Evolutionary conservation across 2,113 vertebrate species (phyloP).

Genomic region (Cynocephalus volans): DNA sequence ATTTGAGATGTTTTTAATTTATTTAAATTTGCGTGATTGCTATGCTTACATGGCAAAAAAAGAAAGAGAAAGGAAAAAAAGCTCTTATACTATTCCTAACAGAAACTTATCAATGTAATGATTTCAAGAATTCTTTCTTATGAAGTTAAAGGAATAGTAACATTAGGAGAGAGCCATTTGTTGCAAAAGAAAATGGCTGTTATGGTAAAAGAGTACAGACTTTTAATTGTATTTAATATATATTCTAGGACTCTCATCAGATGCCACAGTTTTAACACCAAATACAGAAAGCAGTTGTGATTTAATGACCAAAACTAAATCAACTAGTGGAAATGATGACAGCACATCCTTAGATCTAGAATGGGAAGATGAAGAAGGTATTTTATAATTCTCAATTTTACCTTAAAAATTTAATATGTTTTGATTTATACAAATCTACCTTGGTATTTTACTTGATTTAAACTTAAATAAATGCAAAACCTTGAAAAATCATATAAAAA

Average conservation of each 20-base stretch:
- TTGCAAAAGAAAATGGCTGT: background rate
- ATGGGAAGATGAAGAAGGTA: slow-evolving; percentile 99
- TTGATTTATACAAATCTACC: background rate
- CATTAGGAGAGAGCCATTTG: background rate
- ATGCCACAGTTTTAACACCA: slow-evolving; percentile 95
- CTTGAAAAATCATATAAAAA: slow-evolving; percentile 56
- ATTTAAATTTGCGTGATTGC: slow-evolving; percentile 17
- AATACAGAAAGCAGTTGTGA: slow-evolving; percentile 98
- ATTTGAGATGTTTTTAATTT: slow-evolving; percentile 20
- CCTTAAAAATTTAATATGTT: background rate
- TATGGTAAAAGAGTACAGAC: background rate
- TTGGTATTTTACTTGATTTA: slow-evolving; percentile 24
- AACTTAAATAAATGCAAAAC: slow-evolving; percentile 3
- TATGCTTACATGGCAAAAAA: background rate
- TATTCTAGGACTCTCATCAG: slow-evolving; percentile 93
- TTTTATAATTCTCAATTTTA: background rate
- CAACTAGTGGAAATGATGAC: slow-evolving; percentile 95
- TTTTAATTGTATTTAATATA: background rate
- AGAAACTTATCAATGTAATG: background rate
- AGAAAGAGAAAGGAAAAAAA: too few species aligned
- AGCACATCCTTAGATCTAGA: slow-evolving; percentile 97
- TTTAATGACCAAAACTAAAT: slow-evolving; percentile 97
- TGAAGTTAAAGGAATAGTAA: background rate
- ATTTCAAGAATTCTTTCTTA: background rate
- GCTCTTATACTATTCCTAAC: background rate